phyloP scores from a whole-genome alignment of 1,140 invertebrate species.

The Melipona quadrifasciata region DNA sequence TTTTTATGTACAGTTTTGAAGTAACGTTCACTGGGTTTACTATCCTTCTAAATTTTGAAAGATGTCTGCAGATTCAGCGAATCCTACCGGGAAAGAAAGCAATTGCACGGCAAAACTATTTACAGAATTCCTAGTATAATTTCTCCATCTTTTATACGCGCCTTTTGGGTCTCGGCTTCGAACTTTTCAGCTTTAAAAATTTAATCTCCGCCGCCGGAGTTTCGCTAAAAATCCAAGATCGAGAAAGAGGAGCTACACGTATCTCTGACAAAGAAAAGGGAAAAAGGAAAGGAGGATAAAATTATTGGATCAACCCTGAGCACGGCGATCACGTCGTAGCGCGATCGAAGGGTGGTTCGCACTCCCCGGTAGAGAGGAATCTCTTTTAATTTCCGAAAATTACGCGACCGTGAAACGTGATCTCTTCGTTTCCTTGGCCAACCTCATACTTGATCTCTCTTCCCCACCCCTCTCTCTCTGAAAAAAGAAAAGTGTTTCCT shows the following conservation, averaged over 20 bases:
- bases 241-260: background rate
- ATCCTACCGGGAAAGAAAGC: background rate
- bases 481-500: slow-evolving; percentile 49
- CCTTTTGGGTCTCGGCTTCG: no score
- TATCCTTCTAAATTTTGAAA: background rate
- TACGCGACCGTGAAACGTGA: slow-evolving; percentile 14
- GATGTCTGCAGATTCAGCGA: no score
- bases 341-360: background rate
- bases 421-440: background rate
- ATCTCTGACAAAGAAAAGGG: background rate
- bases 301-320: background rate
- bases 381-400: slow-evolving; percentile 30
- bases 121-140: background rate
- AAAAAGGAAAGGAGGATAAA: no score
- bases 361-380: no score
- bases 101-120: background rate
- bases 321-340: background rate
- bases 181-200: background rate
- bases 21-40: background rate
- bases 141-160: background rate
- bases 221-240: background rate
- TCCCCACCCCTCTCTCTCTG: background rate
- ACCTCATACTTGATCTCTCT: background rate
- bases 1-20: background rate
- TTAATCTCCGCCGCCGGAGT: background rate